phyloP scores from a whole-genome alignment of 1,140 invertebrate genomes.

The Vanessa tameamea region DNA sequence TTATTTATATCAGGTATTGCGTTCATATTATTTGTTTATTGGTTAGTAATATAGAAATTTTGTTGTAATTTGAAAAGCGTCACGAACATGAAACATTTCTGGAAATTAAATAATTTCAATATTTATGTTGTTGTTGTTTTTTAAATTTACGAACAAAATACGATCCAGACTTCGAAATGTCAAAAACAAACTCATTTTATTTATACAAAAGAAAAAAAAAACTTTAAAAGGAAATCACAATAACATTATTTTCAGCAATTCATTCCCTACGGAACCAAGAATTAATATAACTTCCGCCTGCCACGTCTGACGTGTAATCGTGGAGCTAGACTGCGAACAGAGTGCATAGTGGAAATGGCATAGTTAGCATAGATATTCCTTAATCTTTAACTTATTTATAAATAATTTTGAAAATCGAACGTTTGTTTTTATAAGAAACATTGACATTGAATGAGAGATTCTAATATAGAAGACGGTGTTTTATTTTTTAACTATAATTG shows the following conservation, averaged over 20 bases:
- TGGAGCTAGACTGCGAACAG: constrained; percentile 7
- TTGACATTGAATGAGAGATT: too few relatives aligned
- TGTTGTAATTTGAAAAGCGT: too few relatives aligned
- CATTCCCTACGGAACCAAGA: constrained; percentile 34
- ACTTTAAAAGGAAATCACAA: constrained; percentile 31
- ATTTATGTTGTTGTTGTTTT: background rate
- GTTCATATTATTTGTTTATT: too few relatives aligned
- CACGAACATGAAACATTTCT: too few relatives aligned
- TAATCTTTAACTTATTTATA: too few relatives aligned
- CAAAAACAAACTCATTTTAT: background rate
- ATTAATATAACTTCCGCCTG: constrained; percentile 40
- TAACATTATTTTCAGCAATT: constrained; percentile 34
- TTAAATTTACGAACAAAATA: background rate
- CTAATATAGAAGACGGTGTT: too few relatives aligned
- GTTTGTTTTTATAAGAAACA: too few relatives aligned
- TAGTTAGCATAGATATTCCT: background rate
- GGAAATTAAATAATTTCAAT: background rate
- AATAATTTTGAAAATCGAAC: too few relatives aligned
- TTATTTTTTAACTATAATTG: too few relatives aligned
- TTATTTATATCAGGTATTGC: too few relatives aligned
- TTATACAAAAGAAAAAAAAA: constrained; percentile 15
- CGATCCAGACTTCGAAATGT: background rate
- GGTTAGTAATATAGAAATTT: too few relatives aligned
- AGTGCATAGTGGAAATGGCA: background rate
- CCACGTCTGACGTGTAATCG: constrained; percentile 38